Conservation (phyloP, 2,797 vertebrate genomes). For the Poecilia velifera region DNA sequence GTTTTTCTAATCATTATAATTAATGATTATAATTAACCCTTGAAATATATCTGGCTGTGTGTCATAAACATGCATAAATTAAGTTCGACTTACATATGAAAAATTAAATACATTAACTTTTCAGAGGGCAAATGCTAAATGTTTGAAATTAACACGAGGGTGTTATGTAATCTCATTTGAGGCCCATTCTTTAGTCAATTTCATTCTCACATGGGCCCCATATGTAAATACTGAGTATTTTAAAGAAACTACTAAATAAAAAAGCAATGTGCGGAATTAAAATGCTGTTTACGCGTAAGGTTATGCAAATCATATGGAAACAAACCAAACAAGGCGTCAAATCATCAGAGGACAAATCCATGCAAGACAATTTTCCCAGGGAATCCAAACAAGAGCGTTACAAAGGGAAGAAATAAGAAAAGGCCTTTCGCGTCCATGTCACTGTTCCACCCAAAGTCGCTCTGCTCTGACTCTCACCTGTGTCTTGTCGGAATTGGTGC, state of each 20-base stretch:
- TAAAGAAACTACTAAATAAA: background rate
- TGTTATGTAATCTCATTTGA: background rate
- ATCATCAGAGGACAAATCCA: background rate
- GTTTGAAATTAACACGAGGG: background rate
- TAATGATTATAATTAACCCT: background rate
- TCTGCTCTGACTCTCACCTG: slow-evolving; percentile 76
- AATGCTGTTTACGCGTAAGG: background rate
- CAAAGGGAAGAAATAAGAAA: background rate
- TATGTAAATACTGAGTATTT: background rate
- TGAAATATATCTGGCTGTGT: background rate
- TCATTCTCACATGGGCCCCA: background rate
- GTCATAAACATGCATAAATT: background rate
- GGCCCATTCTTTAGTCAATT: background rate
- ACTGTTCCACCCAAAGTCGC: background rate
- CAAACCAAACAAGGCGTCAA: background rate
- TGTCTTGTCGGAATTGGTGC: slow-evolving; percentile 95
- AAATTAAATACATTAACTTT: background rate
- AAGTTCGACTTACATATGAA: background rate
- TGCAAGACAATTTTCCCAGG: background rate
- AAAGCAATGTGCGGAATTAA: background rate
- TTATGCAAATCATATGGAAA: background rate
- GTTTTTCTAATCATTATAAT: background rate
- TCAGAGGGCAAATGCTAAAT: background rate
- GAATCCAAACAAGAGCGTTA: background rate
- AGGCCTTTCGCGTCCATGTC: slow-evolving; percentile 59